Evolutionary conservation across 2,113 vertebrate genomes (phyloP), one percentile per base, ranked within the genome.

Genomic region (Piaya cayana): DNA sequence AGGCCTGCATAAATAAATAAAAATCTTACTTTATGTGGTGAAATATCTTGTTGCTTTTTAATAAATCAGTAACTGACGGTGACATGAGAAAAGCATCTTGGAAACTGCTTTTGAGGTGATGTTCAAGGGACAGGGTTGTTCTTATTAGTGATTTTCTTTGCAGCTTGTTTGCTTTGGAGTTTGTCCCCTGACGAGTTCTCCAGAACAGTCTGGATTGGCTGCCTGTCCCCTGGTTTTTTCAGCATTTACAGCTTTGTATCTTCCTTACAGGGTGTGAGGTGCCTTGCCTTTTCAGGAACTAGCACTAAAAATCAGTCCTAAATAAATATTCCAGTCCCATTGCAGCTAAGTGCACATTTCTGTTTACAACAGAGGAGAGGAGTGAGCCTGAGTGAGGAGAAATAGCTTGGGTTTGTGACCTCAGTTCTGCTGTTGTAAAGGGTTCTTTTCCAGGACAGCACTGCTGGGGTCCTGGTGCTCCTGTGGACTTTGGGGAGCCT

Each of bases 101-200:
- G 67, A 94, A 94, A 86, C 4, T 2, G 63, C 86, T 93, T 92
- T 75, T 95, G 84, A 94, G 92, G 55, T 81, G 65, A 59, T 47
- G 27, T 88, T 27, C 82, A 97, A 71, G 58, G 82, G 83, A 65
- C 68, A 83, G 70, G 82, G 58, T 93, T 43, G 94, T 94, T 58
- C 85, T 90, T 93, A 86, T 39, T 74, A 89, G 79, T 42, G 87
- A 67, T 96, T 97, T 97, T 88, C 81, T 95, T 92, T 93, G 77
- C 58, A 78, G 69, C 76, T 91, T 92, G 91, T 90, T 93, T 88
- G 55, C 22, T 72, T 87, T 86, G 92, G 95, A 94, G 25, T 39
- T 68, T 84, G 88, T 82, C 95, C 58, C 58, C 37, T n/a, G 42
- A 47, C 11, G 60, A 93, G 56, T 62, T 86, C 34, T 95, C 60